Conservation (phyloP, 2,797 vertebrate genomes). For the Gallinago solitaria region DNA sequence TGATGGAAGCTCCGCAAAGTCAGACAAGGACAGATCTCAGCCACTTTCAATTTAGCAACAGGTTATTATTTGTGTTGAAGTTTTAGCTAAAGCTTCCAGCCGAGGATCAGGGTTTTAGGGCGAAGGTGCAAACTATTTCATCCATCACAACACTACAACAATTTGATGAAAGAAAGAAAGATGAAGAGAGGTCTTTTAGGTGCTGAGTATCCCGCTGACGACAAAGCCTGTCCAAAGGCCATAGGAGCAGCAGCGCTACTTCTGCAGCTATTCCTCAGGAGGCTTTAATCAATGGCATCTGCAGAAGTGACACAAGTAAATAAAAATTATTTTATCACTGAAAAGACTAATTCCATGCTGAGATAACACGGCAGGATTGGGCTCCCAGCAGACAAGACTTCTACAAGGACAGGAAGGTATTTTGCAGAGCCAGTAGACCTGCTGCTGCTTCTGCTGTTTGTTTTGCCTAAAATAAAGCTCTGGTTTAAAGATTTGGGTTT, state of each 20-base stretch:
- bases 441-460: not conserved
- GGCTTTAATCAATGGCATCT: not conserved
- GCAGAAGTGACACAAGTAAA: not conserved
- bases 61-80: not conserved
- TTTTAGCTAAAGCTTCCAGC: not conserved
- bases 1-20: not conserved
- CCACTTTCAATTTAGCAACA: not conserved
- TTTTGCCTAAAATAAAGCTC: not conserved
- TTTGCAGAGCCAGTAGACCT: not conserved
- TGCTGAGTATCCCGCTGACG: not conserved
- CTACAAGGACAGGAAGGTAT: not conserved
- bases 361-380: not conserved
- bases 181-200: not conserved
- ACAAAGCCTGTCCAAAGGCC: not conserved
- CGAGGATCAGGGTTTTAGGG: not conserved
- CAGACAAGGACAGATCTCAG: constrained; percentile 1
- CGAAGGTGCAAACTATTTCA: constrained; percentile 8
- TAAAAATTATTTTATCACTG: not conserved
- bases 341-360: not conserved
- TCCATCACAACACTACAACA: not conserved
- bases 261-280: not conserved
- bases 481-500: not conserved
- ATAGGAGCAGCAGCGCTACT: not conserved
- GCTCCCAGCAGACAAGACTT: not conserved
- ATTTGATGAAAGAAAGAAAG: not conserved